Evolutionary conservation across 2,113 vertebrate species (phyloP).

Genomic region (Aythya baeri): DNA sequence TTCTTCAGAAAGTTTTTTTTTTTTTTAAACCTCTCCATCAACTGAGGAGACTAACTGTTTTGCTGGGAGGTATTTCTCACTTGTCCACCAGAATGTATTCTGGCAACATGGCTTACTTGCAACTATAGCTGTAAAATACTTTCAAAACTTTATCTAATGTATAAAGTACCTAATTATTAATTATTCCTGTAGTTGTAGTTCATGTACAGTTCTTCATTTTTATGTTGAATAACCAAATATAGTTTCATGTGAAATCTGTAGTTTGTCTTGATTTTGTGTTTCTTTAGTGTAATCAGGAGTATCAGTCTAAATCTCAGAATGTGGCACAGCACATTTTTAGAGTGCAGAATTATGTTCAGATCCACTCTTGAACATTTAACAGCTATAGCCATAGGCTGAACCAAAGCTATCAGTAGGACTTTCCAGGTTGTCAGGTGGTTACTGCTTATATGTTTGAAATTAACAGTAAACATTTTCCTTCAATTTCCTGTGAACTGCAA

Average conservation of each 20-base stretch:
- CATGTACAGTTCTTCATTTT: neutral
- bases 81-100: neutral
- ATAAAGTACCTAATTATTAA: neutral
- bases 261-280: neutral
- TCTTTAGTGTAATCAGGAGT: neutral
- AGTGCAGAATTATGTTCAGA: accelerated
- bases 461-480: neutral
- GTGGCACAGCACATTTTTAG: neutral
- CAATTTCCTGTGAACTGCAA: neutral
- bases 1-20: neutral
- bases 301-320: neutral
- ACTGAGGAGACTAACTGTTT: neutral
- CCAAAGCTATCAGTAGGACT: neutral
- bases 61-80: neutral
- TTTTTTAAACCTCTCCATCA: neutral
- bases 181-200: neutral
- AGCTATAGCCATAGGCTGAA: neutral
- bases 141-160: neutral
- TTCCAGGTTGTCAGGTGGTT: neutral
- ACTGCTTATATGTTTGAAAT: neutral
- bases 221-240: neutral
- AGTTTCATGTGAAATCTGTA: neutral
- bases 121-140: neutral
- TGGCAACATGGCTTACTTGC: neutral
- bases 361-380: neutral